Evolutionary conservation across 2,113 vertebrate species (phyloP).

Genomic region (cattle (Bos taurus)): ARS-UCD2.0 NC_037338.1:88934501-88935000

Average conservation of each 20-base stretch:
- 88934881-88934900: not conserved
- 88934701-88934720: not conserved
- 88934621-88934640: not conserved
- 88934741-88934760: not conserved
- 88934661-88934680: not conserved
- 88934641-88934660: not conserved
- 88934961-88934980: not conserved
- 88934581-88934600: not conserved
- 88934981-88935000: not conserved
- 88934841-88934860: not conserved
- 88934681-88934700: not conserved
- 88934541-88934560: not conserved
- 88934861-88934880: not conserved
- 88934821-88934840: not conserved
- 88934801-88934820: not conserved
- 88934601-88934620: not conserved
- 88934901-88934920: not conserved
- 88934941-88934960: not conserved
- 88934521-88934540: not conserved
- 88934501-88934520: not conserved
- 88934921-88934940: not conserved
- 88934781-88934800: rapidly evolving
- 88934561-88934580: conserved; percentile 36
- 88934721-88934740: not conserved
- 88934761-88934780: not conserved